Evolutionary conservation across 2,888 invertebrate genomes (phyloP).

Genomic region (Microchrysa polita): DNA sequence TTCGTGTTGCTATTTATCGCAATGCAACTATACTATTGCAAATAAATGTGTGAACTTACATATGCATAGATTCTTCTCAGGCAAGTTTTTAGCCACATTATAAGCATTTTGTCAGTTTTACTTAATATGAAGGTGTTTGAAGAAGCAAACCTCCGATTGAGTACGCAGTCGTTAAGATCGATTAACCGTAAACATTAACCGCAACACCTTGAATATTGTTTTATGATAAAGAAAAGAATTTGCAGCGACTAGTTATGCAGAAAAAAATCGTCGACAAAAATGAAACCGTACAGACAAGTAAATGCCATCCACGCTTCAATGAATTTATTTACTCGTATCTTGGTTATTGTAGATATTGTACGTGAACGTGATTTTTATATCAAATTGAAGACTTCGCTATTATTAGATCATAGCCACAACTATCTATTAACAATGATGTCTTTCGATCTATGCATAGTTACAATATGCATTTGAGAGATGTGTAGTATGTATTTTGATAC

Average conservation of each 20-base stretch:
- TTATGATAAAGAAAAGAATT: neutral
- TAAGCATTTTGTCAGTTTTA: too few species aligned
- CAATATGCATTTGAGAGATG: too few species aligned
- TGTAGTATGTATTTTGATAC: too few species aligned
- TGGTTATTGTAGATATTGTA: too few species aligned
- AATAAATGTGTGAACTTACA: too few species aligned
- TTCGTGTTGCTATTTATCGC: too few species aligned
- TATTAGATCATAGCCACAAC: constrained; percentile 25
- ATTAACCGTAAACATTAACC: constrained; percentile 49
- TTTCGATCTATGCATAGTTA: neutral
- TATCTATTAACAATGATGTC: neutral
- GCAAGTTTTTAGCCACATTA: too few species aligned
- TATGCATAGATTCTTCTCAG: too few species aligned
- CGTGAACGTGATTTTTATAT: constrained; percentile 38
- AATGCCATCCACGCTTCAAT: constrained; percentile 37
- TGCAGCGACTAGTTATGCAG: neutral
- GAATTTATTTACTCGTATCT: constrained; percentile 34
- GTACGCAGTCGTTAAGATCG: constrained; percentile 34
- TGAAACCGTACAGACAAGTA: constrained; percentile 28
- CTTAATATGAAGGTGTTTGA: too few species aligned
- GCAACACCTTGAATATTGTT: constrained; percentile 46
- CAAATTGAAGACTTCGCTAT: constrained; percentile 36
- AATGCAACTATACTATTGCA: too few species aligned
- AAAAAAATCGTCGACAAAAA: neutral
- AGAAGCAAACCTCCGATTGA: constrained; percentile 1